Percentiles rank a stretch among this genome's conserved stretches.
Evolutionary conservation across 92 coral and sea anemone genomes (phyloP).

Genomic region (Porites rus): DNA sequence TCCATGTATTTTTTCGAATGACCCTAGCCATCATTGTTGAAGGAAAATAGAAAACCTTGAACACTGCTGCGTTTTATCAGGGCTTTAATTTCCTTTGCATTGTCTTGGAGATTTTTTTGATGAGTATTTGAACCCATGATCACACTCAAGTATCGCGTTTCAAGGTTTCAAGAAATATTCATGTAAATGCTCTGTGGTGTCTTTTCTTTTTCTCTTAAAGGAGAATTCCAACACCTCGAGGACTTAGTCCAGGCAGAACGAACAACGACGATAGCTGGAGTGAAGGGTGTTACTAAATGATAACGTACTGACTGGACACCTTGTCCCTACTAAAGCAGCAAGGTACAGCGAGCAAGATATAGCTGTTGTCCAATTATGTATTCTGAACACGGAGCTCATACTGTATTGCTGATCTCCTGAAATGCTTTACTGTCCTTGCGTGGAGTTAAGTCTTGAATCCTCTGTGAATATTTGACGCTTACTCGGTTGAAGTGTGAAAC

Average conservation of each 20-base stretch:
- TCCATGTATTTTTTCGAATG: too few species aligned
- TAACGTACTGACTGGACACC: background rate
- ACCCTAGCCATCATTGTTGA: too few species aligned
- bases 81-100: too few species aligned
- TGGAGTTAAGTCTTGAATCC: background rate
- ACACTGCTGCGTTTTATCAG: too few species aligned
- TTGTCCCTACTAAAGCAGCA: background rate
- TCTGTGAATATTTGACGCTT: background rate
- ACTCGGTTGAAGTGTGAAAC: background rate
- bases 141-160: too few species aligned
- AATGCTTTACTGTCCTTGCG: background rate
- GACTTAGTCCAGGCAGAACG: constrained; percentile 47
- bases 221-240: constrained; percentile 67
- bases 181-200: too few species aligned
- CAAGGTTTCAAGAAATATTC: background rate
- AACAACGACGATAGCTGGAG: constrained; percentile 72
- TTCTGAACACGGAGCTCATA: background rate
- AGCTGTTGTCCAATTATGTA: too few species aligned
- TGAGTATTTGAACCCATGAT: too few species aligned
- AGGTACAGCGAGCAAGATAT: background rate
- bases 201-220: constrained; percentile 4
- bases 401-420: background rate
- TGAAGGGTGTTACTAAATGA: constrained; percentile 71
- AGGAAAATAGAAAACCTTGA: too few species aligned
- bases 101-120: too few species aligned